phyloP scores from a whole-genome alignment of 2,113 vertebrate species.

The Lepus americanus region DNA sequence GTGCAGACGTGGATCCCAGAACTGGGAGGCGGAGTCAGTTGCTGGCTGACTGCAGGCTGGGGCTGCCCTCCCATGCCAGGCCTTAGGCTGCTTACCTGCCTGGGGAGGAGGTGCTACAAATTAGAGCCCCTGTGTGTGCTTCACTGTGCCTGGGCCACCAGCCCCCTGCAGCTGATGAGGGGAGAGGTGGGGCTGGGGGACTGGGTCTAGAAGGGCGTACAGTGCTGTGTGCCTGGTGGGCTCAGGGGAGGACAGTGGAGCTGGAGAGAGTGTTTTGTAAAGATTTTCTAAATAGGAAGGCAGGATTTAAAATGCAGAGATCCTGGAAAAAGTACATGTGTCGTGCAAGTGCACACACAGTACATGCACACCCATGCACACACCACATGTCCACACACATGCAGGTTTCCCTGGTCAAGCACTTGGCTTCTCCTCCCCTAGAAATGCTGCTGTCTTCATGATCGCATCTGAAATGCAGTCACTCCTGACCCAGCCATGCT shows the following conservation, averaged over 20 bases:
- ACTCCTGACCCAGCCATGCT: no score
- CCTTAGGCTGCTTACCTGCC: neutral
- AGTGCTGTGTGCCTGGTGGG: neutral
- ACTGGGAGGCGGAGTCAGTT: no score
- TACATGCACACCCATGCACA: neutral
- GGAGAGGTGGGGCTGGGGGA: no score
- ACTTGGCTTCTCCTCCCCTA: neutral
- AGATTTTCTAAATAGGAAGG: neutral
- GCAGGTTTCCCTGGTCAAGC: neutral
- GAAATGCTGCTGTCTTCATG: neutral
- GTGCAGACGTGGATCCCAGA: no score
- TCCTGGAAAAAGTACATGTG: accelerated
- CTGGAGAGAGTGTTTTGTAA: neutral
- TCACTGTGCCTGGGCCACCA: no score
- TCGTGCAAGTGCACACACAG: neutral
- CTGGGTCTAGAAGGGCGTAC: neutral
- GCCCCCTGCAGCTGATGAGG: neutral
- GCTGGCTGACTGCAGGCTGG: no score
- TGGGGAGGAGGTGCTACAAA: neutral
- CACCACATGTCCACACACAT: no score
- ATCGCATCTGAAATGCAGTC: neutral
- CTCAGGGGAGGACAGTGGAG: neutral
- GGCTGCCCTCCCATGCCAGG: no score
- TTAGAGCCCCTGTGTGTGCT: no score
- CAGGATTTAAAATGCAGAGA: no score